Evolutionary conservation across 2,113 vertebrate species (phyloP), one percentile per base, ranked within the genome.

Genomic region (Sprattus sprattus): DNA sequence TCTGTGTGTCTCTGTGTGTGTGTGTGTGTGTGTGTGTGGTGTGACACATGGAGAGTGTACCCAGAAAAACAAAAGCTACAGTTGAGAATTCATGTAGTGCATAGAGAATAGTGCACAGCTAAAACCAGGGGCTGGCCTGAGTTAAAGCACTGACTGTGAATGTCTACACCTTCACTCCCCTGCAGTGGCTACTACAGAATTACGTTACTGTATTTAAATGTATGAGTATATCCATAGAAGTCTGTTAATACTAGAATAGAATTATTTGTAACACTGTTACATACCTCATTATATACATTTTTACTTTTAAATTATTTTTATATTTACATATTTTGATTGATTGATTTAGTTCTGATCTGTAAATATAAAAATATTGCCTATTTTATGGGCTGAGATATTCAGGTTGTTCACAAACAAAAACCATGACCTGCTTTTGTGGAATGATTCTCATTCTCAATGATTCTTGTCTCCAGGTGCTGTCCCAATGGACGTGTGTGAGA

Each of bases 401-500:
- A 49, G 13, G 39, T 2, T 39, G 39, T 39, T 39, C 39, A 39
- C 39, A 18, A 57, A 22, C 18, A 18, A 60, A 60, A 20, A 18
- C 6, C 54, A 22, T 60, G 1, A 20, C 18, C 4, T 60, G 2
- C 20, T 6, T 60, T 4, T 22, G 54, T 60, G 6, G 54, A 60
- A 60, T 60, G 22, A 60, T 20, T 20, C 54, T 20, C 6, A 20
- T 60, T n/a, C n/a, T n/a, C n/a, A n/a, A n/a, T n/a, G n/a, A n/a
- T n/a, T 32, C 83, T 88, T 64, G 45, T 49, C 90, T 88, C 81
- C 84, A 93, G 91, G 85, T 80, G 13, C 88, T 88, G 93, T 91
- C 83, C 91, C 95, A 2, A 11, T 95, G 0, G 94, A 93, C 2
- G 83, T 92, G 0, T 97, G 97, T 85, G 96, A 97, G 90, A 95